Percentiles rank a stretch among this genome's conserved stretches.
Conservation (phyloP, 2,113 vertebrate genomes). For the Phylloscopus whistleri region DNA sequence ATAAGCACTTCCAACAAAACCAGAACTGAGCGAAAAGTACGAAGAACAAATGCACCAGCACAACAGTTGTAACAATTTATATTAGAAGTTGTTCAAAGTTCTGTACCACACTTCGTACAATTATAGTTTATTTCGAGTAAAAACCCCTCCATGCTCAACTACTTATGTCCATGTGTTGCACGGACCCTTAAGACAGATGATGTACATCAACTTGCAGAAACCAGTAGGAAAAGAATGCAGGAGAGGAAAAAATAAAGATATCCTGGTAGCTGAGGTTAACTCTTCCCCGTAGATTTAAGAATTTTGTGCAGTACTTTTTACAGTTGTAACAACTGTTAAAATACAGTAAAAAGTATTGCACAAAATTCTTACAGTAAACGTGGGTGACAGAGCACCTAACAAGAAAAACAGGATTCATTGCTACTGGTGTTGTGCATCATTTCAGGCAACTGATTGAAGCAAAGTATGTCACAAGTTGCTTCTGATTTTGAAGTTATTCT, state of each 20-base stretch:
- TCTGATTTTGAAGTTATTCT: neutral
- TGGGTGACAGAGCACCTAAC: neutral
- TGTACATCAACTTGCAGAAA: neutral
- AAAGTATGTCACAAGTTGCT: neutral
- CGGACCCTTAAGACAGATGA: neutral
- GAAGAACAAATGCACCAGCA: neutral
- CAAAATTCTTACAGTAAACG: neutral
- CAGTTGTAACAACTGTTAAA: neutral
- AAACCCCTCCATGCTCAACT: neutral
- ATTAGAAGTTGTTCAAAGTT: neutral
- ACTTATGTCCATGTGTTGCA: neutral
- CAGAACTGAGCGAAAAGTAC: neutral
- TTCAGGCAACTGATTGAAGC: neutral
- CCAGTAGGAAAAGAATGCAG: neutral
- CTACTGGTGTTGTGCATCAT: neutral
- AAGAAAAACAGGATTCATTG: neutral
- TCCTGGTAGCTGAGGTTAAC: neutral
- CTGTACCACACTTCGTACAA: rapidly evolving
- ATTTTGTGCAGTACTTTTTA: neutral
- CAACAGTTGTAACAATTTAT: neutral
- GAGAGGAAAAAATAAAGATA: neutral
- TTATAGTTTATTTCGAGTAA: neutral
- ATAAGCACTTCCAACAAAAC: neutral
- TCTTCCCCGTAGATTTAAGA: neutral
- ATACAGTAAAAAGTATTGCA: neutral